Percentiles rank a stretch among this genome's conserved stretches.
These are phyloP conservation scores for Pteropus rufus DNA, from an alignment of 2,797 vertebrate species.

Conservation along the genomic window DNA sequence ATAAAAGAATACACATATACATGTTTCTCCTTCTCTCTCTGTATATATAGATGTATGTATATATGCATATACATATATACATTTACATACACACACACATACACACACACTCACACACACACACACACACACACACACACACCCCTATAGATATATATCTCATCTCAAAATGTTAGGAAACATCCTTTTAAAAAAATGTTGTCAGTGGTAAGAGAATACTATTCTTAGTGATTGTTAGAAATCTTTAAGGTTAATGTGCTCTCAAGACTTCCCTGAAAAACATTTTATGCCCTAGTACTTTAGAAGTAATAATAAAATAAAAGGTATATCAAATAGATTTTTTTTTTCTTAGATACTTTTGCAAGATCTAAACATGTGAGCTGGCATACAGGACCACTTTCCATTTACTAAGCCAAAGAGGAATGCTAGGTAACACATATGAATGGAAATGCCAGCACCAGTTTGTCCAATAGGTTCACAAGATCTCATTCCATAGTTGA, in stretches of 20 bases:
- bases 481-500: conserved; percentile 25
- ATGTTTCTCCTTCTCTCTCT: neutral
- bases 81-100: neutral
- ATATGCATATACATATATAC: neutral
- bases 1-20: neutral
- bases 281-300: neutral
- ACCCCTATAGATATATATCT: neutral
- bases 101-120: too few relatives aligned
- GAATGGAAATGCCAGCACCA: conserved; percentile 27
- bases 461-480: conserved; percentile 9
- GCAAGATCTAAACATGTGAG: neutral
- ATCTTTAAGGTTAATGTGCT: neutral
- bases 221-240: neutral
- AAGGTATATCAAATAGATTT: conserved; percentile 16
- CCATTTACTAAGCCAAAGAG: conserved; percentile 11
- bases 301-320: neutral
- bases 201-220: neutral
- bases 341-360: conserved; percentile 12
- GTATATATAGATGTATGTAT: neutral
- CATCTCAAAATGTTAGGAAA: neutral
- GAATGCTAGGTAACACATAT: neutral
- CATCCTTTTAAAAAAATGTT: neutral
- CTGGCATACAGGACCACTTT: neutral
- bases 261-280: conserved; percentile 49
- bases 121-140: too few relatives aligned